Conservation (phyloP, 2,113 vertebrate genomes). For the Cheilinus undulatus region DNA sequence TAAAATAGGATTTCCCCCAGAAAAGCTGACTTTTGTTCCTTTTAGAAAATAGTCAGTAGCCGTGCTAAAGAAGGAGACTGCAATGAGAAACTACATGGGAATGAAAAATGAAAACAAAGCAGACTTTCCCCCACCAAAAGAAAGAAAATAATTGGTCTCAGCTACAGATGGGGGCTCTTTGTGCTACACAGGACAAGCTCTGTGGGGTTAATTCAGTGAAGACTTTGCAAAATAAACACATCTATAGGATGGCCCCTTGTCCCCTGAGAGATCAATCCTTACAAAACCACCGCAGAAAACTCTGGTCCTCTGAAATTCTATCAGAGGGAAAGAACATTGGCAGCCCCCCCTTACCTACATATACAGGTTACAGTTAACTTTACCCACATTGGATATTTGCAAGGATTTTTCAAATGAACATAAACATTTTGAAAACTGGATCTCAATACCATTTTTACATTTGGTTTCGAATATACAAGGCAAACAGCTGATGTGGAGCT, state of each 20-base stretch:
- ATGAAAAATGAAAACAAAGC: slow-evolving; percentile 42
- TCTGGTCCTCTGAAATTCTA: slow-evolving; percentile 44
- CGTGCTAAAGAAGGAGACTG: slow-evolving; percentile 43
- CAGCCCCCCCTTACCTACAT: slow-evolving; percentile 27
- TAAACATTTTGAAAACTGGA: slow-evolving; percentile 48
- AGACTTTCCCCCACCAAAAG: slow-evolving; percentile 9
- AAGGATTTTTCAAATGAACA: slow-evolving; percentile 2
- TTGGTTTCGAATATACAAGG: slow-evolving; percentile 74
- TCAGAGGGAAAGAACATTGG: slow-evolving; percentile 50
- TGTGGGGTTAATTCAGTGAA: slow-evolving; percentile 31
- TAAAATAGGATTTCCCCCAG: slow-evolving; percentile 62
- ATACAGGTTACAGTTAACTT: slow-evolving; percentile 44
- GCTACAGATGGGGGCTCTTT: slow-evolving; percentile 63
- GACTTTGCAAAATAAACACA: slow-evolving; percentile 37
- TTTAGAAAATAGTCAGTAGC: slow-evolving; percentile 76
- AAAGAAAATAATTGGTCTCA: slow-evolving; percentile 53
- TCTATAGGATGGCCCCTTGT: slow-evolving; percentile 57
- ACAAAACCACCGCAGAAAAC: slow-evolving; percentile 47
- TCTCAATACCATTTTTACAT: slow-evolving; percentile 65
- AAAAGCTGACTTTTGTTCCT: slow-evolving; percentile 56
- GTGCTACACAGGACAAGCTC: slow-evolving; percentile 53
- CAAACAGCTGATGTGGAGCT: slow-evolving; percentile 70
- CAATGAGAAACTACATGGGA: slow-evolving; percentile 36
- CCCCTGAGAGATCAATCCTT: slow-evolving; percentile 78
- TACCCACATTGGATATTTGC: slow-evolving; percentile 38